Evolutionary conservation across 2,797 vertebrate species (phyloP).

Genomic region (Hemitrygon akajei): DNA sequence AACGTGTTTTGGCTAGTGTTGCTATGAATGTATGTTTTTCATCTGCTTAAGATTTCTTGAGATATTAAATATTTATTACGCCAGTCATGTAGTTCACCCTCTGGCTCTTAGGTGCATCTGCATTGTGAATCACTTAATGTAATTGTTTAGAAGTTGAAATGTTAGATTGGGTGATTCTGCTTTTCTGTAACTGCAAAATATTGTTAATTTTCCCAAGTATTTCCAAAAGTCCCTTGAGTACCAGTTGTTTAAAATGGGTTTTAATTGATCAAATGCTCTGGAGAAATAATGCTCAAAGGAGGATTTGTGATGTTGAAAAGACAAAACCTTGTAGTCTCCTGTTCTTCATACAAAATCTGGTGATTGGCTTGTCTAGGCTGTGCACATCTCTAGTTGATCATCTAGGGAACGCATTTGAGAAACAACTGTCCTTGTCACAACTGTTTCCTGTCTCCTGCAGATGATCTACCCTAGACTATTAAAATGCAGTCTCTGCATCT

Average conservation of each 20-base stretch:
- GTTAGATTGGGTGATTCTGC: background rate
- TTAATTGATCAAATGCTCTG: background rate
- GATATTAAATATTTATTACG: background rate
- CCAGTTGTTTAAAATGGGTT: background rate
- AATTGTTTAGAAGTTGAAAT: background rate
- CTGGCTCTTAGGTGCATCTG: background rate
- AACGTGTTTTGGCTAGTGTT: background rate
- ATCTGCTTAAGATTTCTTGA: background rate
- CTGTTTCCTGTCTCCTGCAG: constrained; percentile 36
- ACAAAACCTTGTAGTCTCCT: background rate
- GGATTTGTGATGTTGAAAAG: background rate
- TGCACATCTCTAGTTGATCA: background rate
- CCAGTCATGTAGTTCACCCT: background rate
- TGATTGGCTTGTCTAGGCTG: background rate
- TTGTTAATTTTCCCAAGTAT: background rate
- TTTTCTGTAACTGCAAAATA: background rate
- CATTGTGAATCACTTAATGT: background rate
- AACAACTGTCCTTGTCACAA: constrained; percentile 39
- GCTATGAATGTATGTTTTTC: background rate
- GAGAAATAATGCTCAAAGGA: background rate
- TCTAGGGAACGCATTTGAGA: background rate
- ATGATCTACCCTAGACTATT: background rate
- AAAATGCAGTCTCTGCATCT: constrained; percentile 6
- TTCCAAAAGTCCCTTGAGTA: background rate
- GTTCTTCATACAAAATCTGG: background rate